These are phyloP conservation scores for Myiopsitta monachus DNA, from an alignment of 2,113 vertebrate genomes.

Conservation along the genomic window DNA sequence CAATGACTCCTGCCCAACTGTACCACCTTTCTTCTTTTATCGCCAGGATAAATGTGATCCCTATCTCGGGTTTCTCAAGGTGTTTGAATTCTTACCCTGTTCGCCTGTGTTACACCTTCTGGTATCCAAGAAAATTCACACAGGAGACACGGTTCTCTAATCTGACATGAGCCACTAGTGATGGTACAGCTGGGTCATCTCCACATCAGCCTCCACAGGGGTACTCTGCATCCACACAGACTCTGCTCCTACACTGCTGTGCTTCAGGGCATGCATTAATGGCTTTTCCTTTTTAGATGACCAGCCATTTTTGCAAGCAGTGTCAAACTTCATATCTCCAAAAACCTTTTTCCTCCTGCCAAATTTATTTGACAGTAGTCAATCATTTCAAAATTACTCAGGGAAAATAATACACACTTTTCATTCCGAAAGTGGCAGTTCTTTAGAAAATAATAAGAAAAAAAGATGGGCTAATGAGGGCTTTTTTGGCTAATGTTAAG, in stretches of 20 bases:
- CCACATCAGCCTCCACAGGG: neutral
- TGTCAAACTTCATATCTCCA: neutral
- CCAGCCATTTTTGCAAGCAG: neutral
- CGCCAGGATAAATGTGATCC: neutral
- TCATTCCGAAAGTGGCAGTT: neutral
- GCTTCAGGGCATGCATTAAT: neutral
- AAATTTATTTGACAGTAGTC: neutral
- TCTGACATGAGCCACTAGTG: neutral
- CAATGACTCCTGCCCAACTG: neutral
- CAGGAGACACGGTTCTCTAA: neutral
- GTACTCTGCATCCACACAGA: neutral
- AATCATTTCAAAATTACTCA: neutral
- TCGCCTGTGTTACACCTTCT: neutral
- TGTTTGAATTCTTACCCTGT: neutral
- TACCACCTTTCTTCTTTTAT: neutral
- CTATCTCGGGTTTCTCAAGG: neutral
- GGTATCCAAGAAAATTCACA: neutral
- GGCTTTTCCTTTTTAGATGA: neutral
- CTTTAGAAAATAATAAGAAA: neutral
- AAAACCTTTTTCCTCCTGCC: neutral
- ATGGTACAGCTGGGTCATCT: neutral
- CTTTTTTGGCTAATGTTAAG: rapidly evolving
- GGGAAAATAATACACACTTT: neutral
- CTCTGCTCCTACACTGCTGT: neutral
- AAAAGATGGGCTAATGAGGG: neutral